These are phyloP conservation scores for Drosophila sulfurigaster DNA, from an alignment of 1,140 invertebrate genomes.

Conservation along the genomic window DNA sequence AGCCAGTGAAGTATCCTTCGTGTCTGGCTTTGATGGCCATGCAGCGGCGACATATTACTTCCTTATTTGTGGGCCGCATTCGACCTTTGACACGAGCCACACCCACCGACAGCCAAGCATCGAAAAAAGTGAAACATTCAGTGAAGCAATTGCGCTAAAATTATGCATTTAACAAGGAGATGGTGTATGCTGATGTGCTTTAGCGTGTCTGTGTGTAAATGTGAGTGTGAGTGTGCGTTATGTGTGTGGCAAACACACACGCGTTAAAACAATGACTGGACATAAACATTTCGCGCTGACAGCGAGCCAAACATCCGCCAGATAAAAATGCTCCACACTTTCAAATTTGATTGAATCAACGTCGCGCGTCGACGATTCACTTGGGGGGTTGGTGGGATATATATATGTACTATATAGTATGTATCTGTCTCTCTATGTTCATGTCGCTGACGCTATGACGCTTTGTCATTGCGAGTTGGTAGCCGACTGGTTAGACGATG, in stretches of 20 bases:
- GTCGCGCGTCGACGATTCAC: conserved; percentile 15
- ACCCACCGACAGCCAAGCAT: conserved; percentile 34
- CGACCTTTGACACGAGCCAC: conserved; percentile 59
- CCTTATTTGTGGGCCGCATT: conserved; percentile 75
- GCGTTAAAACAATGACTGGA: conserved; percentile 78
- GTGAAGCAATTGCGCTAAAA: conserved; percentile 43
- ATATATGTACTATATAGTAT: background rate
- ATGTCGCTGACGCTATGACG: conserved; percentile 1
- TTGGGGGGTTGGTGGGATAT: background rate
- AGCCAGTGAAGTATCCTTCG: conserved; percentile 47
- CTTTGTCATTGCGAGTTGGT: conserved; percentile 41
- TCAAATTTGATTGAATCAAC: conserved; percentile 74
- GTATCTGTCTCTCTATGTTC: background rate
- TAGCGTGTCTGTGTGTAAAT: background rate
- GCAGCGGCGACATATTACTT: conserved; percentile 77
- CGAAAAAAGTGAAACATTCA: conserved; percentile 69
- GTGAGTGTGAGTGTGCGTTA: background rate
- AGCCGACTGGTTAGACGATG: conserved; percentile 2
- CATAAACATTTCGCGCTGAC: conserved; percentile 72
- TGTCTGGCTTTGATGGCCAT: conserved; percentile 69
- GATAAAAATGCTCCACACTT: conserved; percentile 71
- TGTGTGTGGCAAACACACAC: conserved; percentile 52
- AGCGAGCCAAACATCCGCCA: conserved; percentile 79
- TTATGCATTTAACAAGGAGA: conserved; percentile 38
- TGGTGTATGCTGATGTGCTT: conserved; percentile 10